phyloP scores from a whole-genome alignment of 1,140 invertebrate species.

The Aphelenchoides fujianensis region DNA sequence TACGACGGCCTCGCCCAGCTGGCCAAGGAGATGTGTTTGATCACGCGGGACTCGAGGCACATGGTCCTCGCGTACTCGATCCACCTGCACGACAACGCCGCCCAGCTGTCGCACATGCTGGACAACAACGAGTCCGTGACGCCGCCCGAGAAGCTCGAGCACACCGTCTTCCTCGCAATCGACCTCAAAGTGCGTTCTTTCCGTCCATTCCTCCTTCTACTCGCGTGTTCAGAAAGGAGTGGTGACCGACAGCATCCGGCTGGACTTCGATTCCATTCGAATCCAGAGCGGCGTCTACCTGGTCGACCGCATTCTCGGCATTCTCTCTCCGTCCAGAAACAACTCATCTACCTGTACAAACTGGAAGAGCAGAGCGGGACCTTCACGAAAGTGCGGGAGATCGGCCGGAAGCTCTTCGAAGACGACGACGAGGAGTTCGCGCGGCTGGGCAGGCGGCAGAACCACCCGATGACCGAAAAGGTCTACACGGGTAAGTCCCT shows the following conservation, averaged over 20 bases:
- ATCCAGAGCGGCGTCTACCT: constrained; percentile 32
- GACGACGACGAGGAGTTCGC: constrained; percentile 26
- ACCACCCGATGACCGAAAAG: constrained; percentile 28
- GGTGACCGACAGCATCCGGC: constrained; percentile 29
- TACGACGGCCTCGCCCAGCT: not conserved
- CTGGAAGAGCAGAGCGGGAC: constrained; percentile 34
- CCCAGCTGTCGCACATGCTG: constrained; percentile 30
- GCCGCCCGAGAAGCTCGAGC: constrained; percentile 27
- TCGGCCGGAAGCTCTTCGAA: constrained; percentile 38
- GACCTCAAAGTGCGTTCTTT: constrained; percentile 41
- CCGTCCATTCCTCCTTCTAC: not conserved
- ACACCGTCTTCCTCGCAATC: constrained; percentile 39
- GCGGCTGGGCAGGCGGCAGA: not conserved
- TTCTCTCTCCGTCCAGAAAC: constrained; percentile 51
- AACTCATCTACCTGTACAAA: constrained; percentile 43
- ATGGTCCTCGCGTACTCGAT: constrained; percentile 30
- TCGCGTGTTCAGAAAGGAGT: constrained; percentile 24
- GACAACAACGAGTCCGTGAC: constrained; percentile 46
- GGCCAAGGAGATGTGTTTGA: constrained; percentile 35
- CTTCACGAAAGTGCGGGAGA: constrained; percentile 32
- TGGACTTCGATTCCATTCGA: constrained; percentile 40
- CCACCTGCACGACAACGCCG: constrained; percentile 22
- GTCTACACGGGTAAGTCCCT: constrained; percentile 43
- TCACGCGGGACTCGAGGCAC: constrained; percentile 46
- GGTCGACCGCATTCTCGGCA: constrained; percentile 40